Evolutionary conservation across 2,113 vertebrate genomes (phyloP).

Genomic region (Channa maculata): DNA sequence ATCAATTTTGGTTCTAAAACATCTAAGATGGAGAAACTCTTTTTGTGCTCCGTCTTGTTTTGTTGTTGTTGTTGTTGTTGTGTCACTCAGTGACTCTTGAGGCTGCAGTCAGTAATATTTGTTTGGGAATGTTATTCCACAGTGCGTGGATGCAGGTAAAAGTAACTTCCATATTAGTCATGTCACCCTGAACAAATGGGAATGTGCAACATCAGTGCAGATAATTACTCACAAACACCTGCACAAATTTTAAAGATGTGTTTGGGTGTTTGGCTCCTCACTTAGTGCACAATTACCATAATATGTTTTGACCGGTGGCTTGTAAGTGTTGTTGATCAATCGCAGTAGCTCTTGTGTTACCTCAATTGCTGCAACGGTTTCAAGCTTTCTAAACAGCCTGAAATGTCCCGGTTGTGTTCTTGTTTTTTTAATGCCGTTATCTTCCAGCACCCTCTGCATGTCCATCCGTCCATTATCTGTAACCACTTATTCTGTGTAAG

Average conservation of each 20-base stretch:
- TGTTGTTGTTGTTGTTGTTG: no score
- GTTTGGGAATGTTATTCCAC: no score
- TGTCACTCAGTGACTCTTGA: no score
- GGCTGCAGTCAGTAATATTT: no score
- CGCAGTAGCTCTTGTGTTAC: not conserved
- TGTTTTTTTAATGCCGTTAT: not conserved
- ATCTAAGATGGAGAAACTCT: no score
- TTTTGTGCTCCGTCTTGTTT: no score
- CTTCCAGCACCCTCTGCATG: no score
- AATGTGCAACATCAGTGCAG: conserved; percentile 1
- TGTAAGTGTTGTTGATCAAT: conserved; percentile 2
- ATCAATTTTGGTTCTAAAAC: not conserved
- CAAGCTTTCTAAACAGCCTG: not conserved
- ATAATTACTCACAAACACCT: conserved; percentile 20
- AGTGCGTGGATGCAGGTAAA: no score
- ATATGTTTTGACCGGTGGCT: conserved; percentile 27
- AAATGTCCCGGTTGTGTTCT: not conserved
- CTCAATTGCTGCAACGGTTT: not conserved
- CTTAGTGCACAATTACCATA: conserved; percentile 18
- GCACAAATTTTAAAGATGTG: conserved; percentile 14
- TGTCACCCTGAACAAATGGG: not conserved
- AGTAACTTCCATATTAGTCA: not conserved
- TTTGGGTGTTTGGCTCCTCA: not conserved
- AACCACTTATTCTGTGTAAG: no score
- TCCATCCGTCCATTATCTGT: no score